These are phyloP conservation scores for Parazoanthus atlanticus DNA, from an alignment of 92 coral and sea anemone species.

Conservation along the genomic window DNA sequence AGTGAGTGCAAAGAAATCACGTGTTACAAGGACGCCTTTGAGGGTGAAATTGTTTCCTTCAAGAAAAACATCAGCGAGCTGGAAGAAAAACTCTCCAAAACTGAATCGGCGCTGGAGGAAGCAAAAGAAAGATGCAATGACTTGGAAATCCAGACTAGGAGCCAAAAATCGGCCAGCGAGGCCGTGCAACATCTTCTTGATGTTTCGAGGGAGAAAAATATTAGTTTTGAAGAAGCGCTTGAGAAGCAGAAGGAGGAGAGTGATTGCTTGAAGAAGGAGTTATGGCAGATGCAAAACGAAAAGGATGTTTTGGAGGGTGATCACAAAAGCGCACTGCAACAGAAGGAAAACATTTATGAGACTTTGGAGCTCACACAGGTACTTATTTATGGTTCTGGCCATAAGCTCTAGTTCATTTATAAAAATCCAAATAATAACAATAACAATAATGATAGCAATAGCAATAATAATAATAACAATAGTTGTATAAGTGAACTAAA, in stretches of 20 bases:
- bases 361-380: conserved; percentile 51
- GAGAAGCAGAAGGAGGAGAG: conserved; percentile 52
- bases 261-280: conserved; percentile 42
- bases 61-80: conserved; percentile 48
- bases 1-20: conserved; percentile 52
- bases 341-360: conserved; percentile 63
- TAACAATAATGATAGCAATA: no score
- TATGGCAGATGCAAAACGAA: conserved; percentile 51
- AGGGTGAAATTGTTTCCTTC: conserved; percentile 40
- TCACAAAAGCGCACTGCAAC: conserved; percentile 50
- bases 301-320: conserved; percentile 65
- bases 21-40: conserved; percentile 41
- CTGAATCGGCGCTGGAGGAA: conserved; percentile 32
- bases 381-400: not conserved
- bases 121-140: conserved; percentile 65
- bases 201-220: conserved; percentile 53
- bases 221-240: conserved; percentile 54
- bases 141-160: conserved; percentile 70
- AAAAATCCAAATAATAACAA: not conserved
- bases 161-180: conserved; percentile 79
- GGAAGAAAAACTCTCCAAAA: conserved; percentile 39
- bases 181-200: conserved; percentile 67
- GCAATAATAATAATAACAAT: no score
- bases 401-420: not conserved
- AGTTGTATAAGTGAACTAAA: no score